Evolutionary conservation across 1,140 invertebrate genomes (phyloP), one percentile per base, ranked within the genome.

Genomic region (Brachionus manjavacas): DNA sequence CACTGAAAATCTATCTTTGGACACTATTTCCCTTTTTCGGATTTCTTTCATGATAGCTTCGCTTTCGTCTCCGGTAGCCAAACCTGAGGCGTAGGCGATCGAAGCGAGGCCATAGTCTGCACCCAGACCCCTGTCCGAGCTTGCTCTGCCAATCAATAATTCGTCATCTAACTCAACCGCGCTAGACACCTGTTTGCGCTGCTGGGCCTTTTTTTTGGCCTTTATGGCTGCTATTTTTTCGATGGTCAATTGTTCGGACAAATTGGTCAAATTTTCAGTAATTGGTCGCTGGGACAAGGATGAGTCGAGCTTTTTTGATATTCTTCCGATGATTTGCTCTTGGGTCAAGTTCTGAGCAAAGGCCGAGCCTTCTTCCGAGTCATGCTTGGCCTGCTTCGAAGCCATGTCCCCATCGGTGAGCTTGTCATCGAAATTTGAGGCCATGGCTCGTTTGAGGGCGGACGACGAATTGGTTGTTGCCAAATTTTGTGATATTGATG

Each of bases 191-290:
- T 96, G 98, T 0, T 95, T 96, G 86, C 96, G 91, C 88, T 98
- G 98, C 85, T 96, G 97, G 3, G 96, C 96, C 86, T 98, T 91
- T 90, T 96, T 93, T 91, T 99, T 99, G 0, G 96, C 96, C 90
- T 97, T 97, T 83, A 99, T 96, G 14, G 95, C 96, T 25, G 96
- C 96, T 90, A 99, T 98, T 90, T 97, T 98, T 88, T 98, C 96
- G 8, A 97, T 94, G 2, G 96, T 96, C 95, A 99, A 43, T 46
- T 81, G 79, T 81, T 81, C 79, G 11, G 79, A 81, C 95, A 70
- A 95, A 94, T 81, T 16, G 14, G 52, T 81, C 39, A 81, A 35
- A 68, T 81, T 81, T 46, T 81, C 79, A 0, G 79, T 81, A 3
- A 81, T 81, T 35, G 79, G 79, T 1, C 79, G 28, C 23, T 68